Base-by-base conservation (phyloP, 2,113 vertebrate species). In the Poeciliopsis retropinna region DNA sequence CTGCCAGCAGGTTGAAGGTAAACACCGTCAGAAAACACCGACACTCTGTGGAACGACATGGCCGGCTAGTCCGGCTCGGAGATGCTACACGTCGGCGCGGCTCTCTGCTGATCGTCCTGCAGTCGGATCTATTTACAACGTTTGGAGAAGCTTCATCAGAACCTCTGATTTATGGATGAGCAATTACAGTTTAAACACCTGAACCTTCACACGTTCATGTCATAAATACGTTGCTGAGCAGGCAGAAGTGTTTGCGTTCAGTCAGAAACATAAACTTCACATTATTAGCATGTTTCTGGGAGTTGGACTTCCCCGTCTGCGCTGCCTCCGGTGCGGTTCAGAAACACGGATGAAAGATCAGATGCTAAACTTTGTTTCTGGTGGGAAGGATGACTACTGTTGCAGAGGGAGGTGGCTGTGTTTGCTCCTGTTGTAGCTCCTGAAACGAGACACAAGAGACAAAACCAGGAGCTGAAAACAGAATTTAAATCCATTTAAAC, bases 91-190 rank as follows among this genome's bases (percentile, higher is more conserved):
- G 69, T 75, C 80, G 14, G 72, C 82, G 69, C 69, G 60, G 27
- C 17, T 19, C 41, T 44, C 44, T 19, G 44, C 44, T 47, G 1
- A 41, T 10, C 64, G 14, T 66, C 66, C 30, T 69, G 67, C 75
- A 11, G 30, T 41, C 64, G 0, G 14, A 27, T 72, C 54, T 91
- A 90, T 89, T 87, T 92, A 91, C 89, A 92, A 47, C 73, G 17
- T 71, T 75, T 83, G 80, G 57, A 80, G 76, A 85, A 87, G 82
- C 67, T 73, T 34, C 29, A 29, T 13, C 29, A 7, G 25, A 44
- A 39, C 11, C 39, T 6, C 11, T 9, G 37, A 41, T 41, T 28
- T 8, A 13, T 39, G 25, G 64, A 65, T 22, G 13, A 41, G n/a
- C 51, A 3, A n/a, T 57, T n/a, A n/a, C 51, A 57, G 17, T 25